These are phyloP conservation scores for Cisticola juncidis DNA, from an alignment of 2,113 vertebrate species.

Conservation along the genomic window DNA sequence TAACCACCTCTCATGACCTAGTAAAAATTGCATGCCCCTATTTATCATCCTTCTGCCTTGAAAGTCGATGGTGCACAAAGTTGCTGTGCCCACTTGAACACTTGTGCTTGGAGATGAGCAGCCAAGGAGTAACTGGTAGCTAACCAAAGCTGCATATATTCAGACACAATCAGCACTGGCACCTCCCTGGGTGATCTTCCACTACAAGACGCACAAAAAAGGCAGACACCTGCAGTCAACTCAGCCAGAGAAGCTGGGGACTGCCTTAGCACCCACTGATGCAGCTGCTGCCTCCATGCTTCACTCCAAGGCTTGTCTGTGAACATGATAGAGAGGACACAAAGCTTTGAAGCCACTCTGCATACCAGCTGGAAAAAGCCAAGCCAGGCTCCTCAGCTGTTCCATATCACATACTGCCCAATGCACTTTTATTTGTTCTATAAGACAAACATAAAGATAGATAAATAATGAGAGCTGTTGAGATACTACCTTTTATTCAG, in stretches of 20 bases:
- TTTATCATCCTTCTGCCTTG: not conserved
- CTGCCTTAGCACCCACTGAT: not conserved
- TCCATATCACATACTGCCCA: not conserved
- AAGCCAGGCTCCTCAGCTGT: not conserved
- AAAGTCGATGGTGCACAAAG: not conserved
- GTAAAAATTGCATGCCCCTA: conserved; percentile 20
- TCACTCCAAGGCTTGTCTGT: not conserved
- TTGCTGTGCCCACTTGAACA: not conserved
- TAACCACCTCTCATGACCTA: conserved; percentile 38
- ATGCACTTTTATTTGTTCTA: not conserved
- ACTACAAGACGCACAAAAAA: not conserved
- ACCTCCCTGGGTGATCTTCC: not conserved
- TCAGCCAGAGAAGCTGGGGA: not conserved
- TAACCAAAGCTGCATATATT: not conserved
- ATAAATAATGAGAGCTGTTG: not conserved
- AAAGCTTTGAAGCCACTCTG: not conserved
- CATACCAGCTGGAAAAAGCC: not conserved
- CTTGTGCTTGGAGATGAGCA: not conserved
- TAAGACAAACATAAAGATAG: not conserved
- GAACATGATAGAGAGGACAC: not conserved
- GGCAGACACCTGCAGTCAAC: fast-evolving
- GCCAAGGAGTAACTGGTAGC: not conserved
- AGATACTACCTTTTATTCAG: not conserved
- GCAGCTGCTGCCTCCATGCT: not conserved
- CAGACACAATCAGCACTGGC: not conserved